Percentiles rank a stretch among this genome's conserved stretches.
Evolutionary conservation across 1,140 invertebrate species (phyloP).

Genomic region (Danaus plexippus): DNA sequence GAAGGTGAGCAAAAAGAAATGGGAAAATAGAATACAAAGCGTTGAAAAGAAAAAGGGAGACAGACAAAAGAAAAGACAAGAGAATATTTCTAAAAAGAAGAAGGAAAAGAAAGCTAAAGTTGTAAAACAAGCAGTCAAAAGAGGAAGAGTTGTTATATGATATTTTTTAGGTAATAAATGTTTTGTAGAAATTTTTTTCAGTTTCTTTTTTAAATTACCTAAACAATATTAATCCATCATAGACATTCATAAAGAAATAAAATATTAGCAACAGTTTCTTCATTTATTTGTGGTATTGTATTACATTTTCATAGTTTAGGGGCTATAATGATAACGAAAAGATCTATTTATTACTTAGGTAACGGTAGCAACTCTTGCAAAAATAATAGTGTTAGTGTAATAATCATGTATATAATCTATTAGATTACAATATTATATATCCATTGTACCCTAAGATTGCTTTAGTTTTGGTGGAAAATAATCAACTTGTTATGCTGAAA

Average conservation of each 20-base stretch:
- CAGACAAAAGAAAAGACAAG: constrained; percentile 53
- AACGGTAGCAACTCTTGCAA: constrained; percentile 9
- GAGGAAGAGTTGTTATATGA: constrained; percentile 55
- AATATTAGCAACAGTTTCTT: constrained; percentile 37
- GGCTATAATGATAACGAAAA: constrained; percentile 7
- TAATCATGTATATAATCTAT: constrained; percentile 13
- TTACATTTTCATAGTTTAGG: constrained; percentile 21
- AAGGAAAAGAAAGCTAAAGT: constrained; percentile 62
- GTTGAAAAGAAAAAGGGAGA: constrained; percentile 56
- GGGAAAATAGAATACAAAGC: constrained; percentile 50
- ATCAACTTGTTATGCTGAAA: constrained; percentile 30
- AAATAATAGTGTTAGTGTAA: constrained; percentile 7
- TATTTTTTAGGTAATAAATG: constrained; percentile 1
- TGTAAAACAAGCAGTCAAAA: constrained; percentile 51
- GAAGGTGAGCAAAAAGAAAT: constrained; percentile 58
- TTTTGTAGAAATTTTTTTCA: constrained; percentile 1
- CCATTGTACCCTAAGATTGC: constrained; percentile 15
- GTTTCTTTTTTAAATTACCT: background rate
- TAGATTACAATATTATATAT: constrained; percentile 7
- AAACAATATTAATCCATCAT: background rate
- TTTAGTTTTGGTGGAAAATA: constrained; percentile 22
- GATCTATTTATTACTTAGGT: constrained; percentile 12
- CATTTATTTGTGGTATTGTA: constrained; percentile 37
- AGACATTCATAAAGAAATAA: constrained; percentile 1
- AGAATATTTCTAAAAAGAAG: constrained; percentile 62